Evolutionary conservation across 37 sponge, comb jelly and placozoan genomes (phyloP).

Genomic region (Eunapius fragilis): DNA sequence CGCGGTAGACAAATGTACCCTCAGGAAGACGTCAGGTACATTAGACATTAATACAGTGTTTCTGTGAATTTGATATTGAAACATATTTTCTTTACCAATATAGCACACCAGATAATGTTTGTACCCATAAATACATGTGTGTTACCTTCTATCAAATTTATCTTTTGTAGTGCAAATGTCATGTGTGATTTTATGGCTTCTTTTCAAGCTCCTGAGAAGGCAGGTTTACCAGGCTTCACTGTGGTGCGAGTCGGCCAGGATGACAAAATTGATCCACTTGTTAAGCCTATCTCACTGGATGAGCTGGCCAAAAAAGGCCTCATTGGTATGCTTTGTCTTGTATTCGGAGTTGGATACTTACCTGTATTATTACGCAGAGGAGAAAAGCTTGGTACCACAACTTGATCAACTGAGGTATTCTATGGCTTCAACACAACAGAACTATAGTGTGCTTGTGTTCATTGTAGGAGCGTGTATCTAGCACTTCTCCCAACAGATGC

Average conservation of each 20-base stretch:
- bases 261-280: slow-evolving; percentile 44
- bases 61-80: too few species aligned
- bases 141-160: too few species aligned
- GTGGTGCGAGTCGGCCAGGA: slow-evolving; percentile 62
- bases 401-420: background rate
- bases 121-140: too few species aligned
- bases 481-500: too few species aligned
- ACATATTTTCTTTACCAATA: too few species aligned
- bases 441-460: too few species aligned
- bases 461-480: background rate
- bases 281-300: slow-evolving; percentile 53
- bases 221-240: background rate
- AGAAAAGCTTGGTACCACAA: background rate
- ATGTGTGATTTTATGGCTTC: background rate
- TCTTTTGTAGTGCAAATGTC: too few species aligned
- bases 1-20: too few species aligned
- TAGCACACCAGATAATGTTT: too few species aligned
- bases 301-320: slow-evolving; percentile 38
- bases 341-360: background rate
- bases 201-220: background rate
- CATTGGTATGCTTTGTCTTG: background rate
- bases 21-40: too few species aligned
- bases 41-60: too few species aligned
- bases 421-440: background rate
- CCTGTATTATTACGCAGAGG: background rate